Conservation (phyloP, 2,113 vertebrate species). For the Gymnocephalus cernua region DNA sequence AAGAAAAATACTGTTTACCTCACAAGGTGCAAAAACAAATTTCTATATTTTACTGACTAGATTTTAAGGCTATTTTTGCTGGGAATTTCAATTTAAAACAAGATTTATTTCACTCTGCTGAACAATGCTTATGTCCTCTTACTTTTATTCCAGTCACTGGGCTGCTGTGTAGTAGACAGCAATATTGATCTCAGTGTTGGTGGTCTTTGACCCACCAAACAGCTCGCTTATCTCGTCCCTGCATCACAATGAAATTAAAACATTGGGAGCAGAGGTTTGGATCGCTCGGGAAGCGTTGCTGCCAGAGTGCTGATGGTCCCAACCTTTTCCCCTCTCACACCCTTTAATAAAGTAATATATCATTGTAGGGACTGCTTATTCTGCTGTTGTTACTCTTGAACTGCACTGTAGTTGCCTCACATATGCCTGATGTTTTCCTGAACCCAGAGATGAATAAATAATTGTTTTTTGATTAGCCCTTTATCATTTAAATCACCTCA, state of each 20-base stretch:
- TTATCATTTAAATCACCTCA: slow-evolving; percentile 41
- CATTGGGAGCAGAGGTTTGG: slow-evolving; percentile 14
- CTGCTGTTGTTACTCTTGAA: slow-evolving; percentile 34
- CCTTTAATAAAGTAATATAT: slow-evolving; percentile 64
- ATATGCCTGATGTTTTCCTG: slow-evolving; percentile 31
- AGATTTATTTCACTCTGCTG: not conserved
- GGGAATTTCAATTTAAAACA: not conserved
- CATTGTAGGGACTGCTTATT: slow-evolving; percentile 31
- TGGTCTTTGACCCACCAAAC: slow-evolving; percentile 38
- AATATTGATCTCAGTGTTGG: slow-evolving; percentile 58
- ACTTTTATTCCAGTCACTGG: slow-evolving; percentile 14
- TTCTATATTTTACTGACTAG: not conserved
- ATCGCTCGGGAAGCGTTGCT: not conserved
- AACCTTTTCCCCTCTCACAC: slow-evolving; percentile 12
- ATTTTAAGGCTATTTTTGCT: not conserved
- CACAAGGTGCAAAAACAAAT: slow-evolving; percentile 8
- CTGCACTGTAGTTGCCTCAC: slow-evolving; percentile 6
- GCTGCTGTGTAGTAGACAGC: slow-evolving; percentile 36
- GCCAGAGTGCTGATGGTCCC: slow-evolving; percentile 4
- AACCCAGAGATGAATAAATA: slow-evolving; percentile 49
- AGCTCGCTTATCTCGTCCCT: slow-evolving; percentile 48
- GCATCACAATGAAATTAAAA: slow-evolving; percentile 64
- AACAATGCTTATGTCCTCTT: slow-evolving; percentile 16
- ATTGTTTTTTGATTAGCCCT: slow-evolving; percentile 49
- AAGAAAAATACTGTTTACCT: slow-evolving; percentile 28